Conservation (phyloP, 2,888 invertebrate genomes). For the Eurytoma adleriae region DNA sequence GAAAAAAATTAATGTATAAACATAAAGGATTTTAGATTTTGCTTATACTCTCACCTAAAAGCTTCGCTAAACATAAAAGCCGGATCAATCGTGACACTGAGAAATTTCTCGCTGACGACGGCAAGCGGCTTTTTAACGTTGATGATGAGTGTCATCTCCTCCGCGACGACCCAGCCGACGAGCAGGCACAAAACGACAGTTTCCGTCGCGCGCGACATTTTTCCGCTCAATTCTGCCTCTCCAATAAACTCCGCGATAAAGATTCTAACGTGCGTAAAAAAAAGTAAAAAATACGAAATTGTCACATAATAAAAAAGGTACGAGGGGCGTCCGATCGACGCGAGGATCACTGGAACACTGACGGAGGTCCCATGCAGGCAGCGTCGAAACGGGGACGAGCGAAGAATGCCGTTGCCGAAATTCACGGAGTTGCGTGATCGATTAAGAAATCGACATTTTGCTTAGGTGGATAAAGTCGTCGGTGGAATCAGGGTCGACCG, state of each 20-base stretch:
- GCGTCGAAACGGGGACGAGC: not conserved
- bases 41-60: conserved; percentile 72
- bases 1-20: too few relatives aligned
- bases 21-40: too few relatives aligned
- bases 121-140: conserved; percentile 81
- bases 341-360: not conserved
- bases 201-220: conserved; percentile 33
- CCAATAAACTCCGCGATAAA: not conserved
- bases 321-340: not conserved
- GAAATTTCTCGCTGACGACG: conserved; percentile 82
- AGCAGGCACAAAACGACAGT: conserved; percentile 36
- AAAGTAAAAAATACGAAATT: conserved; percentile 28
- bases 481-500: conserved; percentile 51
- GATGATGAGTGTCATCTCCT: conserved; percentile 79
- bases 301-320: conserved; percentile 37
- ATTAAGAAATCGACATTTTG: conserved; percentile 60
- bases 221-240: conserved; percentile 3
- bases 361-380: not conserved
- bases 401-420: not conserved
- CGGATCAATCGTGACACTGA: conserved; percentile 86
- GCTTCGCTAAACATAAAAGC: conserved; percentile 79
- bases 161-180: conserved; percentile 56
- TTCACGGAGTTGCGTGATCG: conserved; percentile 12
- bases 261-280: conserved; percentile 11
- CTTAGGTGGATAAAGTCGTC: conserved; percentile 49